Percentiles rank a stretch among this genome's conserved stretches.
phyloP scores from a whole-genome alignment of 2,797 vertebrate species.

The Carapus acus region DNA sequence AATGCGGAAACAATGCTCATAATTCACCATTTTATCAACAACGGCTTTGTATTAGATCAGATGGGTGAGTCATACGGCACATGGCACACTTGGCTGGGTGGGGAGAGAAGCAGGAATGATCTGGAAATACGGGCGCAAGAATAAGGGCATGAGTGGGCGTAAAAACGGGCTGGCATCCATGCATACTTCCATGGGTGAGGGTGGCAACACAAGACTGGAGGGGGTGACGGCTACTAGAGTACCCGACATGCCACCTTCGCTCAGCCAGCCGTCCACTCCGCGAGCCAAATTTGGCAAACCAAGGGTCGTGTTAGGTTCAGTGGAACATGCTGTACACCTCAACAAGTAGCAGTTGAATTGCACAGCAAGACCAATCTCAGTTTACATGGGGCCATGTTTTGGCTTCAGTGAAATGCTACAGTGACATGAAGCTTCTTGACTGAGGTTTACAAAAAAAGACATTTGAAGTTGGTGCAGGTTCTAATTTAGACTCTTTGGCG shows the following conservation, averaged over 20 bases:
- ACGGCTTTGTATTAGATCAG: constrained; percentile 34
- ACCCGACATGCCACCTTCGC: constrained; percentile 10
- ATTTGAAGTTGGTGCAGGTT: no score
- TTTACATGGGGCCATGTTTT: constrained; percentile 23
- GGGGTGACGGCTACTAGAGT: constrained; percentile 10
- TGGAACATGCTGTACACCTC: no score
- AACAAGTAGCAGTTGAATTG: neutral
- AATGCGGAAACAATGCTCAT: no score
- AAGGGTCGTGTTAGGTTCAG: neutral
- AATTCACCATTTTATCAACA: no score
- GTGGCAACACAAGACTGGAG: constrained; percentile 1
- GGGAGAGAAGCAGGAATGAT: constrained; percentile 17
- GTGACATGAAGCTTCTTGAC: no score
- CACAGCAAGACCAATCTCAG: constrained; percentile 3
- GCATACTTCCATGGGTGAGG: constrained; percentile 37
- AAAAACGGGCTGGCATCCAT: constrained; percentile 39
- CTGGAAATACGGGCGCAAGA: constrained; percentile 30
- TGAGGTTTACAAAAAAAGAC: no score
- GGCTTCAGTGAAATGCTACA: no score
- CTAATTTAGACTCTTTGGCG: no score
- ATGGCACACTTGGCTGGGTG: constrained; percentile 24
- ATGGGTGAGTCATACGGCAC: constrained; percentile 45
- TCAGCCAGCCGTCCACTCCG: constrained; percentile 3
- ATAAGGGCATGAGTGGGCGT: constrained; percentile 41
- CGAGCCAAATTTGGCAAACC: neutral